Evolutionary conservation across 2,113 vertebrate species (phyloP).

Genomic region (Entomyzon cyanotis): DNA sequence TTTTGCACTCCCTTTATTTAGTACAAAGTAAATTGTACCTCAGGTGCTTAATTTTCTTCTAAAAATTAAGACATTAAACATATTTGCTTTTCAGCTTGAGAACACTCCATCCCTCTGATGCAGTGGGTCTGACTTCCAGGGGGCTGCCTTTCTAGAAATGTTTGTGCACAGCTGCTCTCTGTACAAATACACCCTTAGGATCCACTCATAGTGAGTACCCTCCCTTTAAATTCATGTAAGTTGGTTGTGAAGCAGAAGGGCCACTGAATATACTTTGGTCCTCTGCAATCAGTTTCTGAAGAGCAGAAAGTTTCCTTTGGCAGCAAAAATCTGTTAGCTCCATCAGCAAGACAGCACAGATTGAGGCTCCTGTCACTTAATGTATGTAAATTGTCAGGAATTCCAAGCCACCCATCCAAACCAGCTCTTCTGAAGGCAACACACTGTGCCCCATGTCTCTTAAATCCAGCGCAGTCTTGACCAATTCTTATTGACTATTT

Average conservation of each 20-base stretch:
- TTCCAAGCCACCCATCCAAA: background rate
- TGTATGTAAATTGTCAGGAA: background rate
- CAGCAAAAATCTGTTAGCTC: slow-evolving; percentile 4
- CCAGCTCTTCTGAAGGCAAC: background rate
- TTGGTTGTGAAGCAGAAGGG: background rate
- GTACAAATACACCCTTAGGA: background rate
- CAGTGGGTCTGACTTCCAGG: background rate
- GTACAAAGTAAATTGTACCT: background rate
- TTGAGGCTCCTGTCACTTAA: slow-evolving; percentile 6
- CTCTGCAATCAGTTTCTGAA: background rate
- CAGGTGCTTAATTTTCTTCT: background rate
- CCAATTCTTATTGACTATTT: background rate
- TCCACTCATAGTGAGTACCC: background rate
- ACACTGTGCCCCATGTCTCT: background rate
- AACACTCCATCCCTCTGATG: background rate
- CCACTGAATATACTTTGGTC: background rate
- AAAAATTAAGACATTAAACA: background rate
- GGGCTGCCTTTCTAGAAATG: background rate
- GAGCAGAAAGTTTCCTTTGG: slow-evolving; percentile 11
- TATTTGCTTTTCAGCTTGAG: slow-evolving; percentile 20
- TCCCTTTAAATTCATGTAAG: background rate
- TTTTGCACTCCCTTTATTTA: slow-evolving; percentile 17
- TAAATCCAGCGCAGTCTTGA: background rate
- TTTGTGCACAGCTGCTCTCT: slow-evolving; percentile 15
- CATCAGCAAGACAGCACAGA: slow-evolving; percentile 16